Evolutionary conservation across 2,113 vertebrate genomes (phyloP).

Genomic region (Azemiops feae): DNA sequence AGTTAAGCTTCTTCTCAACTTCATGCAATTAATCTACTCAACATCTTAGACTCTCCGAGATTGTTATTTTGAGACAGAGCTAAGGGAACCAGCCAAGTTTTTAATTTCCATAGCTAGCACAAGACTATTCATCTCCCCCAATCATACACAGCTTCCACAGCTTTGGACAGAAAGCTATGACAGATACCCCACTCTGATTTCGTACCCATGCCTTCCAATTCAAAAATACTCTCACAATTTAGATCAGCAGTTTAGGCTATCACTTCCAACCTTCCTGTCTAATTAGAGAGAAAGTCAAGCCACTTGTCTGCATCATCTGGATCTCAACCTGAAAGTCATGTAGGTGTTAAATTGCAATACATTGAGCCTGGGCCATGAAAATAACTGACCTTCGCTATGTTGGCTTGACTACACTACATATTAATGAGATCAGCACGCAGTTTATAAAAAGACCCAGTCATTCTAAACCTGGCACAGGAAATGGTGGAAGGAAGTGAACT

Average conservation of each 20-base stretch:
- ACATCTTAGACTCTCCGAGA: not conserved
- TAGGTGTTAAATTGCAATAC: not conserved
- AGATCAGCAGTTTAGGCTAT: not conserved
- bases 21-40: not conserved
- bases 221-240: not conserved
- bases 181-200: not conserved
- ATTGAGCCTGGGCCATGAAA: not conserved
- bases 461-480: conserved; percentile 51
- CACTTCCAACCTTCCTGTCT: not conserved
- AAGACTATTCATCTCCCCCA: not conserved
- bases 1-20: not conserved
- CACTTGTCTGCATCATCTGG: not conserved
- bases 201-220: not conserved
- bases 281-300: not conserved
- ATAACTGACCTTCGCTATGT: not conserved
- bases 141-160: not conserved
- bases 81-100: not conserved
- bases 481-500: conserved; percentile 55
- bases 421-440: conserved; percentile 1
- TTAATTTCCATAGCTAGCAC: not conserved
- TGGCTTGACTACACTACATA: not conserved
- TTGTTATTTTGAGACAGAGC: not conserved
- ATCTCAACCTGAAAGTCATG: not conserved
- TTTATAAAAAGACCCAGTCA: conserved; percentile 23
- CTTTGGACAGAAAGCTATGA: not conserved